Evolutionary conservation across 2,888 invertebrate species (phyloP).

Genomic region (Temnothorax ravouxi): DNA sequence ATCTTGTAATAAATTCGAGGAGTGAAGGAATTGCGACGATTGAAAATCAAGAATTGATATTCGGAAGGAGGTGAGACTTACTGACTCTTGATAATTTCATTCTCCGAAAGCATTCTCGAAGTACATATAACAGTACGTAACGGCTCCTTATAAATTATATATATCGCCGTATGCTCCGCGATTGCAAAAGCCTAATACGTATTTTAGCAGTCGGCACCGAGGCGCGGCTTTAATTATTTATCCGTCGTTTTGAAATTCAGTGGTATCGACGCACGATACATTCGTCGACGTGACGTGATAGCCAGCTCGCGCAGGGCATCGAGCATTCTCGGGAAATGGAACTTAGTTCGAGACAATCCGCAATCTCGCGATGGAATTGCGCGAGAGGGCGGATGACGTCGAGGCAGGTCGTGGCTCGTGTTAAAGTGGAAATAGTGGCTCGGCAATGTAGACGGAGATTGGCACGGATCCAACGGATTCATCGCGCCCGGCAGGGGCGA

Average conservation of each 20-base stretch:
- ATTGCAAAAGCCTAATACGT: slow-evolving; percentile 25
- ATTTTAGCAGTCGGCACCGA: slow-evolving; percentile 17
- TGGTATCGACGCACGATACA: slow-evolving; percentile 23
- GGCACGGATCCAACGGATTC: slow-evolving; percentile 56
- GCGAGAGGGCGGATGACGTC: slow-evolving; percentile 2
- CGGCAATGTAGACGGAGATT: slow-evolving; percentile 53
- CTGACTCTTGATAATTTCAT: slow-evolving; percentile 2
- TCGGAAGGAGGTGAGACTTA: background rate
- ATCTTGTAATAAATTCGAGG: background rate
- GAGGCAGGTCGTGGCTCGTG: slow-evolving; percentile 33
- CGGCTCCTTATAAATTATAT: background rate
- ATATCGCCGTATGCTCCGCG: background rate
- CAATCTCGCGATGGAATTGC: slow-evolving; percentile 48
- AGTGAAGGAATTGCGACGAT: background rate
- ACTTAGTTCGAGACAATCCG: slow-evolving; percentile 54
- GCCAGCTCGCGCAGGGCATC: slow-evolving; percentile 21
- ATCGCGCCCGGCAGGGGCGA: slow-evolving; percentile 38
- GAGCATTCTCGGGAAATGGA: slow-evolving; percentile 47
- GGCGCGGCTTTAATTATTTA: slow-evolving; percentile 37
- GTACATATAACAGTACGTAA: background rate
- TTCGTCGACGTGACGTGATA: background rate
- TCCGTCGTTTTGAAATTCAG: slow-evolving; percentile 42
- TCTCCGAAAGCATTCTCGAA: background rate
- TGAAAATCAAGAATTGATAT: background rate
- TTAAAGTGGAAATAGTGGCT: slow-evolving; percentile 43